Base-by-base conservation (phyloP, 2,888 invertebrate species). In the Lumbricus terrestris region DNA sequence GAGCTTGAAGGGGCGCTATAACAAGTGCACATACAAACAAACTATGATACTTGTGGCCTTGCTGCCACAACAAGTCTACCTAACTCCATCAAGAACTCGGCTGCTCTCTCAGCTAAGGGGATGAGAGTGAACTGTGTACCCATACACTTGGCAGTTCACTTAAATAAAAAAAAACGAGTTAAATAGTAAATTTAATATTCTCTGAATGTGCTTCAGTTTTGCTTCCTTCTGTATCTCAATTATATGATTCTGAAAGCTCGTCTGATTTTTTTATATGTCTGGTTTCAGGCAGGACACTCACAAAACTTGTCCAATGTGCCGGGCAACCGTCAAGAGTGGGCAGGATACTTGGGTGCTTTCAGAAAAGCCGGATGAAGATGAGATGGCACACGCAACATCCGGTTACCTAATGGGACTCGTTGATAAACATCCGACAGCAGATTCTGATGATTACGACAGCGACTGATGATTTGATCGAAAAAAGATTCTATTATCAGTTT, bases 241-340 rank as follows among this genome's bases (percentile, higher is more conserved):
- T 69, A 8, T n/a, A 69, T 69, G n/a, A 69, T 29, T n/a, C n/a
- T 69, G 29, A 69, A 29, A 69, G n/a, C 69, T 69, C 29, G 8
- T 69, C 69, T 69, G 69, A 29, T 69, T 47, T 16, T 47, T 16
- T 42, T 16, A 16, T 16, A n/a, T 69, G n/a, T 37, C 15, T 85
- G 34, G 85, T 89, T 88, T 85, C 93, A 97, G 96, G 96, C 96
- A 96, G 94, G 96, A 96, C n/a, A 95, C 95, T 92, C 96, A 96
- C 93, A 96, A 96, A 93, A 96, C 96, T 0, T 97, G 97, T 93
- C 97, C 97, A 0, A 96, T 97, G 91, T 97, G 97, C 93, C 96
- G 96, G 89, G 96, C 96, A 92, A 95, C 95, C 91, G 94, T 97
- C 88, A 95, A 96, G 88, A 96, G 96, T 92, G 96, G 96, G 0